Evolutionary conservation across 37 sponge, comb jelly and placozoan species (phyloP).

Genomic region (Tethya wilhelma): DNA sequence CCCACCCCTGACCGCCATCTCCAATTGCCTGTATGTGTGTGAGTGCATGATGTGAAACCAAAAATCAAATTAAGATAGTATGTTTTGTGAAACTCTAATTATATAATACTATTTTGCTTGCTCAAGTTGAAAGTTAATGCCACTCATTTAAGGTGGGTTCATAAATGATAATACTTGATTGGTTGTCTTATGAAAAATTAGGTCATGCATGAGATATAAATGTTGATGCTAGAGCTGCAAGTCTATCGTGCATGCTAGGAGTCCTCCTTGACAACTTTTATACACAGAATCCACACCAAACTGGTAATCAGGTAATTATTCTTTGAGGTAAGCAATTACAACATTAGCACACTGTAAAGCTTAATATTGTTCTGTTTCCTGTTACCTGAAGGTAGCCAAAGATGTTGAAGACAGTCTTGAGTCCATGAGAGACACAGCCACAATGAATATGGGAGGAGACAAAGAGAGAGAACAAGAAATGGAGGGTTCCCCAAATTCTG

Average conservation of each 20-base stretch:
- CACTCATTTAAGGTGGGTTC: no score
- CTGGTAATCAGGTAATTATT: background rate
- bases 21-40: constrained; percentile 27
- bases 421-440: background rate
- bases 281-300: no score
- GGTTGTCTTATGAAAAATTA: no score
- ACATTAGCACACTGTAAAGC: background rate
- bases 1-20: constrained; percentile 61
- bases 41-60: background rate
- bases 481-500: constrained; percentile 67
- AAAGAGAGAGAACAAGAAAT: constrained; percentile 26
- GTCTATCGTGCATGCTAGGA: no score
- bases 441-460: background rate
- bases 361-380: constrained; percentile 4
- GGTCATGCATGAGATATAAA: no score
- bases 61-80: no score
- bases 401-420: background rate
- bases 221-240: no score
- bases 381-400: constrained; percentile 31
- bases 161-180: no score
- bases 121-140: background rate
- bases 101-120: no score
- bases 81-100: no score
- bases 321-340: background rate
- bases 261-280: background rate